Percentiles rank a stretch among this genome's conserved stretches.
Evolutionary conservation across 2,113 vertebrate species (phyloP).

Genomic region (Heterotilapia buettikoferi): DNA sequence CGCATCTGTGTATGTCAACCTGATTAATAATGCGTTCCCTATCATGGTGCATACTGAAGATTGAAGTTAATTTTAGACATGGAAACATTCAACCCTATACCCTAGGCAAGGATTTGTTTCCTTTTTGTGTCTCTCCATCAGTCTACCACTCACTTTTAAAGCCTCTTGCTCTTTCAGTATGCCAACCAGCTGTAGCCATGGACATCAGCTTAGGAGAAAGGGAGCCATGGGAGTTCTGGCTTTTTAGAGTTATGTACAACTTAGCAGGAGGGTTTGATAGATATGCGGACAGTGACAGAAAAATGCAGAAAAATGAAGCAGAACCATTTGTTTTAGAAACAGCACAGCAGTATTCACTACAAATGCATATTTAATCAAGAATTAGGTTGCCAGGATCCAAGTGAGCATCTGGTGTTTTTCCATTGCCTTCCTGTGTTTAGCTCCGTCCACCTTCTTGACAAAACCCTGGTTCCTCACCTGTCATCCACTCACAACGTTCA

Average conservation of each 20-base stretch:
- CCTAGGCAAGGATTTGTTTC: not conserved
- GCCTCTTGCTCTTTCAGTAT: not conserved
- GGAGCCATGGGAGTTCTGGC: not conserved
- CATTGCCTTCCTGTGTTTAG: not conserved
- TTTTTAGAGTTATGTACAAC: not conserved
- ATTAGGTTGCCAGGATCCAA: not conserved
- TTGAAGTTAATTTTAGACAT: not conserved
- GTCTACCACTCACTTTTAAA: not conserved
- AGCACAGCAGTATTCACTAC: not conserved
- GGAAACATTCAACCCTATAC: not conserved
- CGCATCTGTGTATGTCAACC: not conserved
- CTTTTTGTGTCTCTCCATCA: not conserved
- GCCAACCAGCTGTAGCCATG: not conserved
- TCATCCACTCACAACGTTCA: not conserved
- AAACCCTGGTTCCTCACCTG: not conserved
- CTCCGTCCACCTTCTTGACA: not conserved
- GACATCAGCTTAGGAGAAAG: not conserved
- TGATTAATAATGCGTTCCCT: not conserved
- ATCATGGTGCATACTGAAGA: not conserved
- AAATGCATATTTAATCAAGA: not conserved
- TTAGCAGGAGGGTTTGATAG: not conserved
- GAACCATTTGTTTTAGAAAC: constrained; percentile 2
- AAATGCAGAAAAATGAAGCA: not conserved
- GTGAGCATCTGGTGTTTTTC: not conserved
- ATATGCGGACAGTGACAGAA: not conserved